Percentiles rank a stretch among this genome's conserved stretches.
Evolutionary conservation across 2,113 vertebrate genomes (phyloP).

Genomic region (Syngnathus typhle): DNA sequence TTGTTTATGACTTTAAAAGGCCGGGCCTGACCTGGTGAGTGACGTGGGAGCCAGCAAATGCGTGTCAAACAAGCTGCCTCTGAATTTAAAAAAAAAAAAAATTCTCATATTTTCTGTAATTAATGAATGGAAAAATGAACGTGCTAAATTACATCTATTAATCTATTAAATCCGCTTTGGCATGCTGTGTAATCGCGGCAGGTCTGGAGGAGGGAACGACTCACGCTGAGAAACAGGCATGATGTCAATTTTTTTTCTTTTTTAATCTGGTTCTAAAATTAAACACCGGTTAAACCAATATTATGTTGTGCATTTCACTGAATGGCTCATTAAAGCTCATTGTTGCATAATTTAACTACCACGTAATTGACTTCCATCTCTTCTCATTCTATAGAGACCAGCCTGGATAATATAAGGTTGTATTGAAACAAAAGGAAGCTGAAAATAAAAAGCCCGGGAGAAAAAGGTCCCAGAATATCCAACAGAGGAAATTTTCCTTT

Average conservation of each 20-base stretch:
- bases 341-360: slow-evolving; percentile 45
- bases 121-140: neutral
- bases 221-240: slow-evolving; percentile 18
- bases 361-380: slow-evolving; percentile 50
- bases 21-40: neutral
- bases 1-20: neutral
- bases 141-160: neutral
- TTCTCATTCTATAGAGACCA: slow-evolving; percentile 40
- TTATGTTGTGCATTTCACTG: slow-evolving; percentile 33
- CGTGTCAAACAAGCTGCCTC: too few relatives aligned
- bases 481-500: slow-evolving; percentile 26
- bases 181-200: slow-evolving; percentile 18
- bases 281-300: slow-evolving; percentile 52
- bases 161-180: slow-evolving; percentile 8
- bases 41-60: neutral
- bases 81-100: too few relatives aligned
- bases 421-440: neutral
- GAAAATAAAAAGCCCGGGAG: slow-evolving; percentile 19
- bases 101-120: neutral
- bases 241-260: neutral
- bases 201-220: slow-evolving; percentile 13
- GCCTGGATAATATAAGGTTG: slow-evolving; percentile 9
- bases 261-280: slow-evolving; percentile 26
- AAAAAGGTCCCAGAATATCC: slow-evolving; percentile 29
- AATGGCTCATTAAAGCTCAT: slow-evolving; percentile 41